Percentiles rank a stretch among this genome's conserved stretches.
Conservation (phyloP, 2,888 invertebrate species). For the Carcina quercana region DNA sequence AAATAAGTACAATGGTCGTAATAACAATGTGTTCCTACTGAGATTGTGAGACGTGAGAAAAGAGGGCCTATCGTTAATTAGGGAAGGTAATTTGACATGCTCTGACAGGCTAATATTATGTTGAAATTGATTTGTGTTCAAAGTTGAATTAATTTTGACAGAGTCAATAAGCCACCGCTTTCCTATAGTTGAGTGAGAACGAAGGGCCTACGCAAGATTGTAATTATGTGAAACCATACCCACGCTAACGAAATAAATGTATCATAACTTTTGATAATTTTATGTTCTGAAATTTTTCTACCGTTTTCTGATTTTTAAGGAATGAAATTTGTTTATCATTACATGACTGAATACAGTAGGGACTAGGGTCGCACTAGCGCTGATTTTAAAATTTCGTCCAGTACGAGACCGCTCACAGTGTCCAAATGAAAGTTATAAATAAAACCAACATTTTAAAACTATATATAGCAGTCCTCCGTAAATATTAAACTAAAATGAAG, state of each 20-base stretch:
- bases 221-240: slow-evolving; percentile 9
- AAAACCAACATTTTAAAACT: no score
- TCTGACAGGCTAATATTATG: slow-evolving; percentile 66
- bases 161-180: slow-evolving; percentile 69
- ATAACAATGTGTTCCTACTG: slow-evolving; percentile 33
- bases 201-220: slow-evolving; percentile 10
- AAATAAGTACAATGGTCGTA: slow-evolving; percentile 18
- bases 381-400: no score
- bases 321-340: no score
- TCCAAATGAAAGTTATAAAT: no score
- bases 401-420: no score
- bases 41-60: slow-evolving; percentile 52
- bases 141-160: slow-evolving; percentile 71
- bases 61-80: slow-evolving; percentile 56
- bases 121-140: slow-evolving; percentile 72
- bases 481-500: no score
- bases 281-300: no score
- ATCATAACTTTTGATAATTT: slow-evolving; percentile 4
- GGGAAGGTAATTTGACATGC: slow-evolving; percentile 62
- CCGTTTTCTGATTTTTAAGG: no score
- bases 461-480: no score
- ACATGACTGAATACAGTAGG: no score
- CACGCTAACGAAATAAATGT: slow-evolving; percentile 6
- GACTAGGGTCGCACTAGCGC: no score
- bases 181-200: slow-evolving; percentile 29